Evolutionary conservation across 1,140 invertebrate species (phyloP).

Genomic region (Atta colombica): DNA sequence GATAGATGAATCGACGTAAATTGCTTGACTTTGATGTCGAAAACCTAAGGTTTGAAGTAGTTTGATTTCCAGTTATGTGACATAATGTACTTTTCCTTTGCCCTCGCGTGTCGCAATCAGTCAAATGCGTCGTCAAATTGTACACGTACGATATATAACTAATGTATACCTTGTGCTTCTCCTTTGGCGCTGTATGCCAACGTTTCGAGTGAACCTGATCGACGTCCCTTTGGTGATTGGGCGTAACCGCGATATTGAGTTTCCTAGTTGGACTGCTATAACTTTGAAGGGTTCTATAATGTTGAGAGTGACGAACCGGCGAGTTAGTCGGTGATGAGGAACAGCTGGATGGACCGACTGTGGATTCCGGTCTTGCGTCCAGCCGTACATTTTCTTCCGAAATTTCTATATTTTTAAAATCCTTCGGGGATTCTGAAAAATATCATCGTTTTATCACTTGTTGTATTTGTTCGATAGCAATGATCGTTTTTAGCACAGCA

Average conservation of each 20-base stretch:
- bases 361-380: conserved; percentile 72
- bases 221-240: conserved; percentile 79
- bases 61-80: conserved; percentile 14
- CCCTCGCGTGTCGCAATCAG: conserved; percentile 30
- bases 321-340: conserved; percentile 82
- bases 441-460: not conserved
- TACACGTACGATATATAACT: conserved; percentile 32
- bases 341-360: conserved; percentile 73
- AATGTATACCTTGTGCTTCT: conserved; percentile 87
- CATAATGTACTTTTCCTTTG: conserved; percentile 27
- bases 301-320: conserved; percentile 81
- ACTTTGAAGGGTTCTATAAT: conserved; percentile 83
- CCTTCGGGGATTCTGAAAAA: conserved; percentile 73
- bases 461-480: not conserved
- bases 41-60: conserved; percentile 7
- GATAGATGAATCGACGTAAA: not conserved
- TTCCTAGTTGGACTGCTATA: conserved; percentile 80
- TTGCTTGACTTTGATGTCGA: not conserved
- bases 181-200: conserved; percentile 88
- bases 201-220: conserved; percentile 84
- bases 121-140: conserved; percentile 52
- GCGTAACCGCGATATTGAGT: conserved; percentile 77
- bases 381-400: conserved; percentile 68
- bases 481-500: not conserved
- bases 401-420: conserved; percentile 66